Percentiles rank a stretch among this genome's conserved stretches.
phyloP scores from a whole-genome alignment of 2,113 vertebrate species.

The Helogale parvula region DNA sequence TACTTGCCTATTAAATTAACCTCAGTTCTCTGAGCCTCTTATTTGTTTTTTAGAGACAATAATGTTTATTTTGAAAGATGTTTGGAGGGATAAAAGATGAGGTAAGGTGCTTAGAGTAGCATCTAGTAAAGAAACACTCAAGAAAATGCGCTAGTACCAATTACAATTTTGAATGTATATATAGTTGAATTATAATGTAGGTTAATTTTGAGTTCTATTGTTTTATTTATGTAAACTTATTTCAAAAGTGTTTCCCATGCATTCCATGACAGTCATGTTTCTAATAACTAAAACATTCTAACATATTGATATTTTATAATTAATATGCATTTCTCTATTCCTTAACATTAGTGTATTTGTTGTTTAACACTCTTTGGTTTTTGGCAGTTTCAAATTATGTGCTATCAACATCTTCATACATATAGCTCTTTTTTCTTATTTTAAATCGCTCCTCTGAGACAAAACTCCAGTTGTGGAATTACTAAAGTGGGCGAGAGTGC shows the following conservation, averaged over 20 bases:
- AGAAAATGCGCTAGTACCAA: neutral
- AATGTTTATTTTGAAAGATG: neutral
- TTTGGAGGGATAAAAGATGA: neutral
- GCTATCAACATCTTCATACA: neutral
- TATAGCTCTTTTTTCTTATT: neutral
- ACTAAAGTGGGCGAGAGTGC: conserved; percentile 30
- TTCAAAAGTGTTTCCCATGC: conserved; percentile 16
- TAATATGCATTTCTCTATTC: neutral
- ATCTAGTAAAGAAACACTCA: neutral
- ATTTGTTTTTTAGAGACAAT: neutral
- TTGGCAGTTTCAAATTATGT: neutral
- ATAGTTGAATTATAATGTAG: neutral
- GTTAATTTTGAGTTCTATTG: conserved; percentile 11
- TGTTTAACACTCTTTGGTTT: neutral
- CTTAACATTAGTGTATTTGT: conserved; percentile 8
- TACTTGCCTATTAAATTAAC: neutral
- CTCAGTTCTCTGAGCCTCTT: neutral
- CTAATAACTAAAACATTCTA: conserved; percentile 7
- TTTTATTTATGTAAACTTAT: neutral
- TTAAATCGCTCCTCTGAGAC: conserved; percentile 16
- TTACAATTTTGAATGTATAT: neutral
- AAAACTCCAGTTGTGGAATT: neutral
- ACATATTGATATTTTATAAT: conserved; percentile 8
- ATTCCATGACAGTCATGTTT: neutral
- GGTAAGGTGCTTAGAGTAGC: neutral